Evolutionary conservation across 2,113 vertebrate genomes (phyloP), one percentile per base, ranked within the genome.

Genomic region (Alethe castanea): DNA sequence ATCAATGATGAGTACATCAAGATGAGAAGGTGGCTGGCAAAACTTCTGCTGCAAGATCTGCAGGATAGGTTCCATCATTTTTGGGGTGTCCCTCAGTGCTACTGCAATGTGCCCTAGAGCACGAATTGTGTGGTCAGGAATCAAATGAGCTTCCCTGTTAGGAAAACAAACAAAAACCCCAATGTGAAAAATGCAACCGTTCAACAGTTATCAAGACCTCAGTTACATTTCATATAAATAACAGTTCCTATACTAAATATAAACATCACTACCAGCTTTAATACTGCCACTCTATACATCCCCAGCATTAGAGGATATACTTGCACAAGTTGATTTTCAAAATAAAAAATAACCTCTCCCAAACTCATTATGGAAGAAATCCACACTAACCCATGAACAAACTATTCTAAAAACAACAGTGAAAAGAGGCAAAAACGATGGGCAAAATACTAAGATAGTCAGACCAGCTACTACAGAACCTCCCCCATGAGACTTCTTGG

Each of bases 31-130:
- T 2, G 99, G 99, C 95, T 99, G 99, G 95, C 99, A 99, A 96
- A 99, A 99, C 94, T 99, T 99, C 93, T 99, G 99, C 94, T 99
- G 99, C 11, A 99, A 98, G 96, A 99, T 99, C 97, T 99, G 99
- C 57, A 99, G 97, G 91, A 99, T 99, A 54, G 99, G 99, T 86
- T 99, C 98, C 99, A 99, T 99, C 85, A 99, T 98, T 97, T 98
- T 99, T 1, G 99, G 99, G 14, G 99, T 99, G 95, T 99, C 99
- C 94, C 99, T 98, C 93, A 99, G 96, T 16, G 99, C 99, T 74
- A 99, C 99, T 1, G 99, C 99, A 29, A 99, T 99, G 97, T 99
- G 99, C 29, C 99, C 99, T 91, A 99, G 95, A 6, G 98, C 98
- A 88, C 99, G 98, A 90, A 99, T 99, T 65, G 99, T 99, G 96